Evolutionary conservation across 1,140 invertebrate species (phyloP), one percentile per base, ranked within the genome.

Genomic region (Drosophila serrata): DNA sequence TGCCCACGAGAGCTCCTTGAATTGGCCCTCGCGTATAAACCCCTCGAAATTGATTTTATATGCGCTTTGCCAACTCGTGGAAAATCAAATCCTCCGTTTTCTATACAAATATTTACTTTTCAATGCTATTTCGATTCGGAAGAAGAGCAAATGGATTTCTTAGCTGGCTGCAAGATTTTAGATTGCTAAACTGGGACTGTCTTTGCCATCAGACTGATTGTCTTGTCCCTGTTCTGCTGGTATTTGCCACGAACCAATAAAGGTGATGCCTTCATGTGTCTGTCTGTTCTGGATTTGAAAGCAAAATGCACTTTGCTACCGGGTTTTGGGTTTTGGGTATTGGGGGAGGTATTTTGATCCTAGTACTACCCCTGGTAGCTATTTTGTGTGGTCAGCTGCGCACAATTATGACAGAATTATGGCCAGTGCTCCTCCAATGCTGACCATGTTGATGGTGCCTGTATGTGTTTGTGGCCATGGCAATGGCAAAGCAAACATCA

Each of bases 371-470:
- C 17, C 45, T 24, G 12, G 42, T 0, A 12, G 33, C 46, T 58
- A 15, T 45, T 22, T 37, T 24, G 58, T 65, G 55, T 68, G 74
- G 55, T 55, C 74, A 77, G 35, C 73, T 76, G 73, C 35, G 42
- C 53, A 42, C 74, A 76, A 76, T 76, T 76, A 76, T 76, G 74
- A 37, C 72, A 37, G 58, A 75, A 76, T 67, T 76, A 76, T 69
- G 55, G 73, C 39, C 48, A 33, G 11, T 24, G 15, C 73, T 58
- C 2, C 73, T 58, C 2, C 13, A 6, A 42, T 45, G 19, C 15
- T 15, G 17, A 29, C 48, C 62, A 55, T 68, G 68, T 68, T 67
- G 62, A 68, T 76, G 48, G n/a, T 31, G 27, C 48, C 17, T 11
- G 27, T 7, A 7, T 68, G 46, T 42, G 73, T 42, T 76, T 59